These are phyloP conservation scores for Empis livida DNA, from an alignment of 2,888 invertebrate species.

Conservation along the genomic window DNA sequence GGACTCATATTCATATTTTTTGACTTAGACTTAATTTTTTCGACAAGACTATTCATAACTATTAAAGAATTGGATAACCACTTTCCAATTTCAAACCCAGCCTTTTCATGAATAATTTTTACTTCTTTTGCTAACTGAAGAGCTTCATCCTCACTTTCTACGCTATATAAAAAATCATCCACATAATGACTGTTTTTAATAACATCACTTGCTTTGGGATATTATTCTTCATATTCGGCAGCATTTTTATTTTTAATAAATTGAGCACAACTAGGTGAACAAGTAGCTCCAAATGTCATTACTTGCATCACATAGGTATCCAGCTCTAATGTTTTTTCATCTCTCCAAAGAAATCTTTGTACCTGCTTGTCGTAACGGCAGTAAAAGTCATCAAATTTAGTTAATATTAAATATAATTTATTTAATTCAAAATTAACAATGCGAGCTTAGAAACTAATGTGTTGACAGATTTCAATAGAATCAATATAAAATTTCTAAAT, in stretches of 20 bases:
- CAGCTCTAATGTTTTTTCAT: conserved; percentile 5
- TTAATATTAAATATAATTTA: too few relatives aligned
- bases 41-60: conserved; percentile 6
- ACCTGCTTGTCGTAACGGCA: conserved; percentile 22
- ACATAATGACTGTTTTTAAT: conserved; percentile 11
- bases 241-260: conserved; percentile 14
- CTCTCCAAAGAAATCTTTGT: conserved; percentile 17
- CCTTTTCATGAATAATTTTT: conserved; percentile 5
- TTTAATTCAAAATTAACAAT: too few relatives aligned
- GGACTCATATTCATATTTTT: neutral
- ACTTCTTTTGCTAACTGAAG: conserved; percentile 7
- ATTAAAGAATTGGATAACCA: conserved; percentile 11
- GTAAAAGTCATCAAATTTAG: too few relatives aligned
- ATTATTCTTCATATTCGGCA: conserved; percentile 8
- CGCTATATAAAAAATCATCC: conserved; percentile 8
- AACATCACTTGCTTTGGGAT: conserved; percentile 10
- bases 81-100: conserved; percentile 12
- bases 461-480: too few relatives aligned
- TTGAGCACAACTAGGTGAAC: conserved; percentile 15
- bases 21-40: neutral
- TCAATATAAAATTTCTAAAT: too few relatives aligned
- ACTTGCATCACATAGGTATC: conserved; percentile 14
- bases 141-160: conserved; percentile 5
- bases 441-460: too few relatives aligned
- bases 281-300: conserved; percentile 17